phyloP scores from a whole-genome alignment of 2,797 vertebrate species.

The Pangasius mekongensis region DNA sequence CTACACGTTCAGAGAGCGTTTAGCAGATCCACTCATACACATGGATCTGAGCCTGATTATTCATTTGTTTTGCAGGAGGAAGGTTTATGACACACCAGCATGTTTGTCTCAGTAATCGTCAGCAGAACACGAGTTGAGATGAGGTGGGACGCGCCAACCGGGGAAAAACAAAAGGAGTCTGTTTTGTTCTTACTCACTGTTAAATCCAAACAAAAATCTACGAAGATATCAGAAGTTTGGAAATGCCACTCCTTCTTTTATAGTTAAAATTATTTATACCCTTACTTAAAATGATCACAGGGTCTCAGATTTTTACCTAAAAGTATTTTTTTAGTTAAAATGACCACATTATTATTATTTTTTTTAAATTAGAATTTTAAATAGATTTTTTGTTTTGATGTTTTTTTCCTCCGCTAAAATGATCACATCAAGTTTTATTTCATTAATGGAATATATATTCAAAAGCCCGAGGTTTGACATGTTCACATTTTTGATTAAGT shows the following conservation, averaged over 20 bases:
- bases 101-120: constrained; percentile 23
- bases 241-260: not conserved
- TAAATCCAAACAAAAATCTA: not conserved
- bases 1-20: not conserved
- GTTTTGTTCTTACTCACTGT: not conserved
- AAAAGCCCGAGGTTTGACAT: not conserved
- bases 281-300: not conserved
- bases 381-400: too few relatives aligned
- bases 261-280: not conserved
- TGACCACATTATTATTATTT: not conserved
- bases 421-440: not conserved
- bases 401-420: not conserved
- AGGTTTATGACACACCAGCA: constrained; percentile 7
- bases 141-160: not conserved
- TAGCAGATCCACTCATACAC: not conserved
- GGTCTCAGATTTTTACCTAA: not conserved
- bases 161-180: constrained; percentile 1
- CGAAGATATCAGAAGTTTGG: not conserved
- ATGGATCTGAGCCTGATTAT: constrained; percentile 13
- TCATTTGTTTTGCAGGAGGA: constrained; percentile 30
- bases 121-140: not conserved
- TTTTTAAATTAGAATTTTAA: not conserved
- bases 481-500: not conserved
- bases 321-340: not conserved
- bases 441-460: not conserved